Evolutionary conservation across 2,113 vertebrate species (phyloP), one percentile per base, ranked within the genome.

Genomic region (Odobenus rosmarus): DNA sequence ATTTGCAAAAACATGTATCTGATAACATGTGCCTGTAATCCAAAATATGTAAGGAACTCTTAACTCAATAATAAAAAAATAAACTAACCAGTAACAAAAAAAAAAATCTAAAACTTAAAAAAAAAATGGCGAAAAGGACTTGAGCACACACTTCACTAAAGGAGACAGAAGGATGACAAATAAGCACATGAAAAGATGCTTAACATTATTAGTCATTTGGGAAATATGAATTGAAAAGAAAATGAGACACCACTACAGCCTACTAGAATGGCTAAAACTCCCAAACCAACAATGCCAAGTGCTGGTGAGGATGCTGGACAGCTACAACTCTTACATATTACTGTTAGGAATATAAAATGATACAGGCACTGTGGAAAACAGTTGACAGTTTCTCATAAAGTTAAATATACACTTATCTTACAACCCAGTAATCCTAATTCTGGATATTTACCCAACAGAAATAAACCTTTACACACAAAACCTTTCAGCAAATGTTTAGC

Each of bases 401-500:
- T 71, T 81, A 62, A 92, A 89, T 1, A 51, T 31, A 93, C 46
- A 82, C 36, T 72, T 42, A 59, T 11, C 15, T 61, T 92, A 76
- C 4, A 80, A 80, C 28, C 14, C 18, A 74, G 55, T 59, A 89
- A 80, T 69, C 64, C 76, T 86, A 80, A 1, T 76, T 59, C 24
- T 84, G 88, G 61, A 23, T 46, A 46, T 46, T 59, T 76, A 76
- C 3, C 23, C 11, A 21, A 81, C 55, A 80, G 24, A 81, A 92
- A 77, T n/a, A 97, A 92, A 79, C 36, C 74, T 95, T 85, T n/a
- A 91, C 23, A 67, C 7, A 31, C 79, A 89, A 93, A 92, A 57
- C 21, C 5, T 85, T 92, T 92, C 76, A 89, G 64, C 31, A 77
- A 89, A 86, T 59, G 31, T 72, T 79, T 15, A 49, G 57, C 49